Evolutionary conservation across 1,140 invertebrate genomes (phyloP).

Genomic region (Melitaea cinxia): DNA sequence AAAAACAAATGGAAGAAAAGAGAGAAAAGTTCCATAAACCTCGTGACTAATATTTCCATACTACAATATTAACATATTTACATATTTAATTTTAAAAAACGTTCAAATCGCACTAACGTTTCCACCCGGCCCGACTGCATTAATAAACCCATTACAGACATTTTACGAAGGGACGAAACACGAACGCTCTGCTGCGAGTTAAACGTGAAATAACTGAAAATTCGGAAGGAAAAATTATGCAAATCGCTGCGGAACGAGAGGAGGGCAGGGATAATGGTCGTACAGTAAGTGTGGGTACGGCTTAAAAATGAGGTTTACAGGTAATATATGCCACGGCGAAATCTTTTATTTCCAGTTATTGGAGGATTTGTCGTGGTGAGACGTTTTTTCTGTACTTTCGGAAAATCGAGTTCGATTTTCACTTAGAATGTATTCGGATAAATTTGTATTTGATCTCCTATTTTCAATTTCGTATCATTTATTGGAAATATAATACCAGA

Average conservation of each 20-base stretch:
- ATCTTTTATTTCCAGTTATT: constrained; percentile 35
- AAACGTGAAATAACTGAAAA: constrained; percentile 51
- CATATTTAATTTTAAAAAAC: no score
- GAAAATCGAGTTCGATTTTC: constrained; percentile 23
- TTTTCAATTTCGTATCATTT: no score
- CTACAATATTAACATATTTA: no score
- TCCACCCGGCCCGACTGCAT: constrained; percentile 17
- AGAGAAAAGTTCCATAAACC: no score
- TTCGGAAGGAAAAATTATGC: constrained; percentile 58
- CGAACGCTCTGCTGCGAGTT: constrained; percentile 34
- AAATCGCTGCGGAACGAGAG: constrained; percentile 44
- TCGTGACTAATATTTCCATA: no score
- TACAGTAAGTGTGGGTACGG: constrained; percentile 34
- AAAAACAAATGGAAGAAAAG: no score
- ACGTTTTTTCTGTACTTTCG: constrained; percentile 20
- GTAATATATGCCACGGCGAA: constrained; percentile 22
- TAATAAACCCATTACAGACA: constrained; percentile 35
- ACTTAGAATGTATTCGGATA: not conserved
- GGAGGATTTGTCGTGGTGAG: constrained; percentile 20
- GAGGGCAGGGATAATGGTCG: constrained; percentile 39
- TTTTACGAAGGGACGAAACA: constrained; percentile 33
- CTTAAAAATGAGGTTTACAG: constrained; percentile 38
- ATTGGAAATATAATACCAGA: no score
- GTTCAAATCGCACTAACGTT: not conserved
- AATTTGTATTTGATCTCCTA: not conserved